Percentiles rank a stretch among this genome's conserved stretches.
Conservation (phyloP, 2,113 vertebrate genomes). For the Myrmecophaga tridactyla region DNA sequence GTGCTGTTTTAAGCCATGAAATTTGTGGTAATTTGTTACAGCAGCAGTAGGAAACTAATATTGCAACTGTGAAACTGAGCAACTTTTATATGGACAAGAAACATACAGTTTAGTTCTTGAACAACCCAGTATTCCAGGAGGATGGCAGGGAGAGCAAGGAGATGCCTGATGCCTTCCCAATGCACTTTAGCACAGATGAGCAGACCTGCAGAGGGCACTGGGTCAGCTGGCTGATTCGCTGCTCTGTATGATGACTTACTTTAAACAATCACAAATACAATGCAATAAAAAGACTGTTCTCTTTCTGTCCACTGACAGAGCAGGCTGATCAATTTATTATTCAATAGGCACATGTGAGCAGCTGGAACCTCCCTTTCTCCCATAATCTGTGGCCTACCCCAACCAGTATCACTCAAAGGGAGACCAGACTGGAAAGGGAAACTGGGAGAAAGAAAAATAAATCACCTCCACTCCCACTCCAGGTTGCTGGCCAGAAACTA, state of each 20-base stretch:
- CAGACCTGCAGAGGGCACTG: neutral
- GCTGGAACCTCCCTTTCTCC: neutral
- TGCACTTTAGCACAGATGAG: neutral
- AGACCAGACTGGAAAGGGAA: slow-evolving; percentile 27
- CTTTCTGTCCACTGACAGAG: neutral
- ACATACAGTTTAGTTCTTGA: neutral
- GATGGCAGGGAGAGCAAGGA: neutral
- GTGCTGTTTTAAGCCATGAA: neutral
- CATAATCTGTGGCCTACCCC: neutral
- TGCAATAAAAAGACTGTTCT: neutral
- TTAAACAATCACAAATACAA: neutral
- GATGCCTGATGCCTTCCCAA: neutral
- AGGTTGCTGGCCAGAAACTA: slow-evolving; percentile 6
- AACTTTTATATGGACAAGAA: neutral
- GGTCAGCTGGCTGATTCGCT: neutral
- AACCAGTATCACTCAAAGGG: slow-evolving; percentile 11
- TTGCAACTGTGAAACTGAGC: neutral
- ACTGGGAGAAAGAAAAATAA: neutral
- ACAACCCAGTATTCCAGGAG: neutral
- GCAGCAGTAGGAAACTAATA: neutral
- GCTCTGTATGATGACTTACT: neutral
- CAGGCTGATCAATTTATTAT: neutral
- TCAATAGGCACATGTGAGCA: neutral
- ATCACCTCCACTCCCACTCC: neutral
- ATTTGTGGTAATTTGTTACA: neutral